A percentile compares a stretch with the other conserved stretches of the same genome.
phyloP scores from a whole-genome alignment of 2,113 vertebrate genomes.

The Psilopsiagon aurifrons region DNA sequence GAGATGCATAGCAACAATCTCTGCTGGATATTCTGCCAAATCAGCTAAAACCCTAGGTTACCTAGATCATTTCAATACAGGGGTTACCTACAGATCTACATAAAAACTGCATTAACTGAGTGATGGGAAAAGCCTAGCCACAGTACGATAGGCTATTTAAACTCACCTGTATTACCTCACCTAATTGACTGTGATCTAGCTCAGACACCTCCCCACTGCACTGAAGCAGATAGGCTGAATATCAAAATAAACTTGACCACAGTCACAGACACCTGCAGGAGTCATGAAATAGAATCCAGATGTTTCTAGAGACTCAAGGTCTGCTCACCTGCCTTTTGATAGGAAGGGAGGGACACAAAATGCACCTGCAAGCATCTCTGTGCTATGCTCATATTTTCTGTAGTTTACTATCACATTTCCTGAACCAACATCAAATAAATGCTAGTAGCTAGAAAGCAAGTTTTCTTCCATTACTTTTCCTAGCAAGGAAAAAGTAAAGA shows the following conservation, averaged over 20 bases:
- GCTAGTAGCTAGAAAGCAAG: constrained; percentile 43
- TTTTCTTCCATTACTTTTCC: constrained; percentile 31
- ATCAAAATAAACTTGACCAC: not conserved
- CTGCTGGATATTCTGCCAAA: not conserved
- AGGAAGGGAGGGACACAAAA: not conserved
- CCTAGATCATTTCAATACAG: not conserved
- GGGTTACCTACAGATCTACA: not conserved
- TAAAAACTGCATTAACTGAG: not conserved
- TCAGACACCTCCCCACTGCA: not conserved
- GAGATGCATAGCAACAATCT: not conserved
- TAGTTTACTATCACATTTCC: not conserved
- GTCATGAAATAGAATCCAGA: not conserved
- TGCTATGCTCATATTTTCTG: not conserved
- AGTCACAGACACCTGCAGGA: not conserved
- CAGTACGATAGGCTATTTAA: not conserved
- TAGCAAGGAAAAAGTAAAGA: constrained; percentile 48
- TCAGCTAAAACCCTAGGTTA: not conserved
- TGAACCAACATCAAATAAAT: constrained; percentile 3
- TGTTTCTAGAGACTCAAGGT: not conserved
- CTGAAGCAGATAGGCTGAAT: not conserved
- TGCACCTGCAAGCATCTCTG: not conserved
- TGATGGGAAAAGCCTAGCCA: not conserved
- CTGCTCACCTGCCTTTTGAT: not conserved
- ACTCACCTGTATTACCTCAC: not conserved
- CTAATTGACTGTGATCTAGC: not conserved